Conservation (phyloP, 2,888 invertebrate species). For the Orthonychiurus folsomi region DNA sequence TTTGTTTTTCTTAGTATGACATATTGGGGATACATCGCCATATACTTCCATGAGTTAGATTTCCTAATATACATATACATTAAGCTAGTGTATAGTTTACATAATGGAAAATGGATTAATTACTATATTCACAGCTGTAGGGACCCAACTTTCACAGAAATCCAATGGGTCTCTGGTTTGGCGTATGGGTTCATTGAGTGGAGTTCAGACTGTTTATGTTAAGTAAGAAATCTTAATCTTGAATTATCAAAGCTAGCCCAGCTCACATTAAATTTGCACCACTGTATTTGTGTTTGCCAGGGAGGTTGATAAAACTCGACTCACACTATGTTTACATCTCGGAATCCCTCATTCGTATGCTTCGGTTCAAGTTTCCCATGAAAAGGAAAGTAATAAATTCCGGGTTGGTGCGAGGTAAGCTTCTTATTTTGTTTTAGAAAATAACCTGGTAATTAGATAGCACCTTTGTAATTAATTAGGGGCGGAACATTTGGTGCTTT, state of each 20-base stretch:
- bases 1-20: too few species aligned
- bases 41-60: too few species aligned
- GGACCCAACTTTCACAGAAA: slow-evolving; percentile 75
- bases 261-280: background rate
- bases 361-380: slow-evolving; percentile 43
- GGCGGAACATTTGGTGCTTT: slow-evolving; percentile 76
- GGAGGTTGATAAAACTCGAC: slow-evolving; percentile 43
- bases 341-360: slow-evolving; percentile 72
- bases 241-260: background rate
- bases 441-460: too few species aligned
- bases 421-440: too few species aligned
- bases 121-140: too few species aligned
- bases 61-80: too few species aligned
- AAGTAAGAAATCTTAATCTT: slow-evolving; percentile 44
- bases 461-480: too few species aligned
- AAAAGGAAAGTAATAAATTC: slow-evolving; percentile 3
- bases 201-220: slow-evolving; percentile 72
- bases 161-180: slow-evolving; percentile 82
- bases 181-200: slow-evolving; percentile 57
- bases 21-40: too few species aligned
- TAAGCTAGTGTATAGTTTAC: too few species aligned
- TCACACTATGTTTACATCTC: slow-evolving; percentile 65
- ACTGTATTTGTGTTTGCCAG: slow-evolving; percentile 22
- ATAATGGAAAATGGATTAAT: too few species aligned
- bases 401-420: slow-evolving; percentile 6